Percentiles rank a stretch among this genome's conserved stretches.
phyloP scores from a whole-genome alignment of 2,113 vertebrate species.

The Isurus oxyrinchus region DNA sequence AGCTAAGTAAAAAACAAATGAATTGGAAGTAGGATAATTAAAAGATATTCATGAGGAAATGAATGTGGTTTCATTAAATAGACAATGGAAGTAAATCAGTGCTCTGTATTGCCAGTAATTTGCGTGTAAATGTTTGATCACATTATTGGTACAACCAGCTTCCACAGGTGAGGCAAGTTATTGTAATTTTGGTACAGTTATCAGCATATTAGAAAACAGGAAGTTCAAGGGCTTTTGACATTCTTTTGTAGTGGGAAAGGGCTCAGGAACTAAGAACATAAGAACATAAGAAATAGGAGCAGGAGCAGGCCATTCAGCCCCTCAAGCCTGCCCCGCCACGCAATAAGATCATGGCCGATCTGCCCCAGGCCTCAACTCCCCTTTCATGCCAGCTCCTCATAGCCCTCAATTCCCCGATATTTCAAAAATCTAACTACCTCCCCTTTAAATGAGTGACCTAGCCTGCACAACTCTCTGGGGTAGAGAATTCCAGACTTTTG shows the following conservation, averaged over 20 bases:
- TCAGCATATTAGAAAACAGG: not conserved
- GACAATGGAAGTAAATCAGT: not conserved
- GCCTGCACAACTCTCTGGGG: too few species aligned
- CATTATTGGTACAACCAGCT: not conserved
- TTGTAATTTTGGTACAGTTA: not conserved
- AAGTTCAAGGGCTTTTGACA: not conserved
- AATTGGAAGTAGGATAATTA: constrained; percentile 20
- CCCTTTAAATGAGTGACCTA: too few species aligned
- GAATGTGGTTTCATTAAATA: constrained; percentile 7
- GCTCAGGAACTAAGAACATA: not conserved
- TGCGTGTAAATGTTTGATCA: not conserved
- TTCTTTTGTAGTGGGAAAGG: not conserved
- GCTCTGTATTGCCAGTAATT: not conserved
- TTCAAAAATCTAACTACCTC: too few species aligned
- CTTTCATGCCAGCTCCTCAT: too few species aligned
- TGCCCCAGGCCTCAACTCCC: too few species aligned
- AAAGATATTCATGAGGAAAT: constrained; percentile 13
- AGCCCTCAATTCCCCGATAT: too few species aligned
- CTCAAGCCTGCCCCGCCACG: too few species aligned
- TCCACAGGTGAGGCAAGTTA: not conserved
- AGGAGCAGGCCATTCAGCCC: too few species aligned
- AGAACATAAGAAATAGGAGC: too few species aligned
- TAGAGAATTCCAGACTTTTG: too few species aligned
- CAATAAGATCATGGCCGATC: too few species aligned
- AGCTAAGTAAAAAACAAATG: not conserved